Evolutionary conservation across 1,140 invertebrate species (phyloP).

Genomic region (Magallana ariakensis): DNA sequence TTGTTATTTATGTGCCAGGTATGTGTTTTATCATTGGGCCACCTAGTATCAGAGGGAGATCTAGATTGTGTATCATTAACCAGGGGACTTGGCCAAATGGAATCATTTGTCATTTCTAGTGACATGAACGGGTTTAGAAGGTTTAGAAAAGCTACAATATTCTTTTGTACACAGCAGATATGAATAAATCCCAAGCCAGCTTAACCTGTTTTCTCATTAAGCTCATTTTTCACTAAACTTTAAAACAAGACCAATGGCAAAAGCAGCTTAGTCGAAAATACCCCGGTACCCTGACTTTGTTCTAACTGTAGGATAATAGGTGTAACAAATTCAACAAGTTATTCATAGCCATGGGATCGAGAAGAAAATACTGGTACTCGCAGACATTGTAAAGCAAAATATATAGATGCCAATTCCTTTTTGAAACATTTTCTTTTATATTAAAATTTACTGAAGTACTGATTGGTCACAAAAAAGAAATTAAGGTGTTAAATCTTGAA

Average conservation of each 20-base stretch:
- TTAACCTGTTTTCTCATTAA: conserved; percentile 27
- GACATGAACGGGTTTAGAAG: conserved; percentile 31
- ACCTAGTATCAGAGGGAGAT: conserved; percentile 19
- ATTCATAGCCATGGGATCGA: neutral
- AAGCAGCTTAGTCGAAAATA: neutral
- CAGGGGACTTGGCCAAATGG: conserved; percentile 17
- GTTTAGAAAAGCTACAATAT: conserved; percentile 25
- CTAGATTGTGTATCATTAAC: conserved; percentile 29
- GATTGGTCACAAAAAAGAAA: no score
- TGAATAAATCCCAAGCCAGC: conserved; percentile 28
- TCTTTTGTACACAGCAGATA: conserved; percentile 25
- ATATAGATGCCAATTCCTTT: no score
- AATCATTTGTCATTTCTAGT: conserved; percentile 34
- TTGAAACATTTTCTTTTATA: no score
- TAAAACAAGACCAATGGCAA: conserved; percentile 25
- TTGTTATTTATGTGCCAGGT: conserved; percentile 1
- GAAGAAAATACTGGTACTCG: neutral
- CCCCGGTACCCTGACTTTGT: neutral
- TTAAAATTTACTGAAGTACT: no score
- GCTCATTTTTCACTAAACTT: conserved; percentile 23
- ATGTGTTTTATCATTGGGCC: conserved; percentile 23
- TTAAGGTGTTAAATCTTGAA: no score
- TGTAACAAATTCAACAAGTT: conserved; percentile 17
- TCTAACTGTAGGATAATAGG: conserved; percentile 6
- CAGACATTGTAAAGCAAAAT: no score